Evolutionary conservation across 2,113 vertebrate species (phyloP).

Genomic region (Stictonetta naevosa): DNA sequence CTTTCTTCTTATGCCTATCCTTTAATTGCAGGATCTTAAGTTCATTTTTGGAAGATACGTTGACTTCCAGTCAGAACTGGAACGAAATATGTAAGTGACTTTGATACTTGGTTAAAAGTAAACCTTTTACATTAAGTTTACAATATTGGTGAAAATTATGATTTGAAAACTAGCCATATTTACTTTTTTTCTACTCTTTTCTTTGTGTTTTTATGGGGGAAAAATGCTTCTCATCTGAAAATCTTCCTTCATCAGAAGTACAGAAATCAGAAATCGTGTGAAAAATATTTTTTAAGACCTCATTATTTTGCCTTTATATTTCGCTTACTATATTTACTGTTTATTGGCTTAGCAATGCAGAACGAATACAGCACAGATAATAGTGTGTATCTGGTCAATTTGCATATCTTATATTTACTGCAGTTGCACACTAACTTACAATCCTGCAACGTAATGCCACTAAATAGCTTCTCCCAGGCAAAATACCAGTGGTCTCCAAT

Average conservation of each 20-base stretch:
- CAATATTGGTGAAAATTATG: not conserved
- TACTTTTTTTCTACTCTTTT: not conserved
- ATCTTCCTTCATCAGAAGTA: not conserved
- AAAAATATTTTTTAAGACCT: not conserved
- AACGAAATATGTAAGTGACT: conserved; percentile 92
- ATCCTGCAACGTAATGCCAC: not conserved
- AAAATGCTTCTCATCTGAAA: not conserved
- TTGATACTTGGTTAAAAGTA: not conserved
- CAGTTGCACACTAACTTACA: not conserved
- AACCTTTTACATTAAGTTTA: not conserved
- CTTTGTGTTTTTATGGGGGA: not conserved
- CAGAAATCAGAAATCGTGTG: not conserved
- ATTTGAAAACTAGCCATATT: not conserved
- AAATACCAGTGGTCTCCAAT: not conserved
- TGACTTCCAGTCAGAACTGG: conserved; percentile 87
- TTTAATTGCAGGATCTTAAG: conserved; percentile 89
- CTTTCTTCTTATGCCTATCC: not conserved
- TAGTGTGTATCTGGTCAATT: not conserved
- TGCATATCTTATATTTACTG: not conserved
- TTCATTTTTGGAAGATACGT: conserved; percentile 97
- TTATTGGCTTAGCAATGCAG: not conserved
- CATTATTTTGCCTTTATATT: not conserved
- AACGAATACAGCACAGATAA: not conserved
- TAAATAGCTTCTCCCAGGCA: not conserved
- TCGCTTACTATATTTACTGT: not conserved